Evolutionary conservation across 2,888 invertebrate genomes (phyloP).

Genomic region (Morpho helenor): DNA sequence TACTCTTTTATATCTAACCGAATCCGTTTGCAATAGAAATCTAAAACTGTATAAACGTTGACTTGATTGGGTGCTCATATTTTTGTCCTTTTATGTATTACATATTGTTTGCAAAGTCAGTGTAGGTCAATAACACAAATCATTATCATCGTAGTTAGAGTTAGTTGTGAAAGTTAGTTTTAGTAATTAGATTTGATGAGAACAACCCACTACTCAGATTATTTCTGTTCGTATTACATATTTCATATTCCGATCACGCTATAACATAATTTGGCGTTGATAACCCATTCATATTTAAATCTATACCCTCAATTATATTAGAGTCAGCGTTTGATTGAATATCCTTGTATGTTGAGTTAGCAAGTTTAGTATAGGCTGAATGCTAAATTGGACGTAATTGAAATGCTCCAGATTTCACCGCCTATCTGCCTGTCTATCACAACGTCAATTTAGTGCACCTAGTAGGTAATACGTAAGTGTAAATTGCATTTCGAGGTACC

Average conservation of each 20-base stretch:
- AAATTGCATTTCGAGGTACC: too few species aligned
- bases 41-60: too few species aligned
- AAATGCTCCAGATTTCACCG: conserved; percentile 56
- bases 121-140: too few species aligned
- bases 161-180: neutral
- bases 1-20: too few species aligned
- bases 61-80: too few species aligned
- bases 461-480: neutral
- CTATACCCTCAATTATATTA: conserved; percentile 7
- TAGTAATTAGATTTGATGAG: neutral
- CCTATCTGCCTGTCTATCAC: conserved; percentile 26
- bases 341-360: conserved; percentile 10
- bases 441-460: conserved; percentile 20
- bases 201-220: conserved; percentile 7
- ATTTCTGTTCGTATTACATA: conserved; percentile 5
- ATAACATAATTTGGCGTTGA: neutral
- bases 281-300: conserved; percentile 1
- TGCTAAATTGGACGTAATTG: conserved; percentile 55
- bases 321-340: conserved; percentile 15
- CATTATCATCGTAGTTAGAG: too few species aligned
- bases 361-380: conserved; percentile 26
- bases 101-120: too few species aligned
- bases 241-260: conserved; percentile 8
- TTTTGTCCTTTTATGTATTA: too few species aligned
- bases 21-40: too few species aligned